Conservation (phyloP, 2,888 invertebrate genomes). For the Brachyopa scutellaris region DNA sequence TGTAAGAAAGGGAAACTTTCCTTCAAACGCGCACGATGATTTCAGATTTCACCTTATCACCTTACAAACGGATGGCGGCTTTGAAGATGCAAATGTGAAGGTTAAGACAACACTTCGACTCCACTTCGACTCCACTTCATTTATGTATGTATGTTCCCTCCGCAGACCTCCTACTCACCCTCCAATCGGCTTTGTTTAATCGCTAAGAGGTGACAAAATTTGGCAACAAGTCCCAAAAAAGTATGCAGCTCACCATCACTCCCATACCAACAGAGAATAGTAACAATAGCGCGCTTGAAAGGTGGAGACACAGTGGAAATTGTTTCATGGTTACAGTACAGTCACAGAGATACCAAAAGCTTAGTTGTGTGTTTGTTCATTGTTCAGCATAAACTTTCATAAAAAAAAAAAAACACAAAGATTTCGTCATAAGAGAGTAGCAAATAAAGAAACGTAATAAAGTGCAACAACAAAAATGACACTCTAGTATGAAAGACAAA, state of each 20-base stretch:
- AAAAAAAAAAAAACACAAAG: conserved; percentile 23
- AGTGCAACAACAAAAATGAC: conserved; percentile 30
- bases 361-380: neutral
- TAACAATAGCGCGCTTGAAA: conserved; percentile 9
- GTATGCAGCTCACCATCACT: neutral
- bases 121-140: conserved; percentile 10
- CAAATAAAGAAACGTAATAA: conserved; percentile 51
- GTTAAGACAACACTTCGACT: conserved; percentile 30
- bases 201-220: conserved; percentile 18
- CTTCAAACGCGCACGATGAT: conserved; percentile 22
- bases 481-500: conserved; percentile 14
- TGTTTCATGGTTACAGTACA: conserved; percentile 56
- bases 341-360: conserved; percentile 47
- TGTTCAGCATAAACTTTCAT: conserved; percentile 54
- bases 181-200: neutral
- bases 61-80: neutral
- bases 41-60: conserved; percentile 35
- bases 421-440: conserved; percentile 61
- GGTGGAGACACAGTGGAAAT: conserved; percentile 45
- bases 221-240: conserved; percentile 19
- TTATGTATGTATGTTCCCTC: neutral
- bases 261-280: neutral
- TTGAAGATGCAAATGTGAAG: conserved; percentile 30
- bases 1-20: conserved; percentile 61
- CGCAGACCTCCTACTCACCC: neutral